A percentile compares a stretch with the other conserved stretches of the same genome.
phyloP scores from a whole-genome alignment of 1,140 invertebrate species.

The Wiebesia pumilae region DNA sequence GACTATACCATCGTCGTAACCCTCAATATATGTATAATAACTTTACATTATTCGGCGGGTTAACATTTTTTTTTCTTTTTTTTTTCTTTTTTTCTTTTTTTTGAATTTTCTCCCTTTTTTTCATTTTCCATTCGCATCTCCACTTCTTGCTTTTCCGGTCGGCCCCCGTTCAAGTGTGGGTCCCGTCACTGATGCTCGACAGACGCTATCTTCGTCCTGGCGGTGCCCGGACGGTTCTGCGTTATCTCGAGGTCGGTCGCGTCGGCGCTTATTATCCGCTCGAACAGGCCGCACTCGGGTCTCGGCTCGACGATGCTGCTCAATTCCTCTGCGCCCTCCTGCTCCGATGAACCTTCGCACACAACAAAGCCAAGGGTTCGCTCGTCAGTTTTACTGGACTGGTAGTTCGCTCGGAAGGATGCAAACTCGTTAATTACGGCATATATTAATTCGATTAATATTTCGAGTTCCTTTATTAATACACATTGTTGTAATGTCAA shows the following conservation, averaged over 20 bases:
- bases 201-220: constrained; percentile 59
- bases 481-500: too few relatives aligned
- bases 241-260: constrained; percentile 65
- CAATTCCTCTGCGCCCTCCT: background rate
- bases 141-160: background rate
- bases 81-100: background rate
- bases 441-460: too few relatives aligned
- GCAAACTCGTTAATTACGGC: too few relatives aligned
- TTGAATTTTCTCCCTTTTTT: background rate
- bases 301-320: constrained; percentile 58
- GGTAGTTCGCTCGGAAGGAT: too few relatives aligned
- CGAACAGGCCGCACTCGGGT: constrained; percentile 59
- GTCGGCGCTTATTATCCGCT: constrained; percentile 64
- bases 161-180: background rate
- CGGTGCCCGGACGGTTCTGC: constrained; percentile 56
- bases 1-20: constrained; percentile 62
- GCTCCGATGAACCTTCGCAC: background rate
- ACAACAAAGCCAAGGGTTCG: background rate
- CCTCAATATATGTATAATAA: constrained; percentile 65
- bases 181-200: constrained; percentile 58
- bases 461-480: too few relatives aligned
- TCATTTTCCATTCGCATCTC: constrained; percentile 23
- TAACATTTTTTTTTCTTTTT: constrained; percentile 53
- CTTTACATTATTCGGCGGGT: constrained; percentile 72
- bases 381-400: too few relatives aligned